phyloP scores from a whole-genome alignment of 1,140 invertebrate genomes.

The Papilio glaucus region DNA sequence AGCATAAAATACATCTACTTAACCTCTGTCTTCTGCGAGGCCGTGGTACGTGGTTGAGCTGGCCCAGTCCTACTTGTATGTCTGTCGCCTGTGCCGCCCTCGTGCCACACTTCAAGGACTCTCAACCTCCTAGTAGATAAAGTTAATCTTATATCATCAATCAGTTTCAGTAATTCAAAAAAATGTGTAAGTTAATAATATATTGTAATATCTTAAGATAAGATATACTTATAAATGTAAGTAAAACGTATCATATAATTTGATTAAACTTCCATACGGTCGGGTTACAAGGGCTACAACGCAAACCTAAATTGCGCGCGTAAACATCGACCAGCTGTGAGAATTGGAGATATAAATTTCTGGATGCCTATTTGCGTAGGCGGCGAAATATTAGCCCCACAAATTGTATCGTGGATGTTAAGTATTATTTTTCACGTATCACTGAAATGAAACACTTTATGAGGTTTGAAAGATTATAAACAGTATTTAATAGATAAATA shows the following conservation, averaged over 20 bases:
- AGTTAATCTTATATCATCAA: no score
- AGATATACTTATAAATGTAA: not conserved
- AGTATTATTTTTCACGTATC: slow-evolving; percentile 9
- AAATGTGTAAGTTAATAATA: no score
- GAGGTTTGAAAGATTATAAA: not conserved
- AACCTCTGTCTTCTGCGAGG: no score
- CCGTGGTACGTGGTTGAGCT: no score
- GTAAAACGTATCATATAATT: not conserved
- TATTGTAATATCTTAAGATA: no score
- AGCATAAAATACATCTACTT: no score
- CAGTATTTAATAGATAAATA: no score
- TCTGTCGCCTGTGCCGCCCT: no score
- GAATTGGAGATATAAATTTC: slow-evolving; percentile 17
- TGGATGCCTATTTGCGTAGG: not conserved
- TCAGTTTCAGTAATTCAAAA: no score
- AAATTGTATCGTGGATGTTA: slow-evolving; percentile 4
- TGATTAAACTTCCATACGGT: not conserved
- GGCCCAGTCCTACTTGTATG: no score
- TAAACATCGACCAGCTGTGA: slow-evolving; percentile 8
- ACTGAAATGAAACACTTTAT: not conserved
- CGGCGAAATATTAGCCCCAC: not conserved
- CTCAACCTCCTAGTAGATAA: no score
- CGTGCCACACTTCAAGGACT: no score
- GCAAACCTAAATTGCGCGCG: slow-evolving; percentile 20
- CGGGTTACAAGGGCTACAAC: not conserved